Percentiles rank a stretch among this genome's conserved stretches.
phyloP scores from a whole-genome alignment of 2,888 invertebrate species.

The Aleiodes leptofemur region DNA sequence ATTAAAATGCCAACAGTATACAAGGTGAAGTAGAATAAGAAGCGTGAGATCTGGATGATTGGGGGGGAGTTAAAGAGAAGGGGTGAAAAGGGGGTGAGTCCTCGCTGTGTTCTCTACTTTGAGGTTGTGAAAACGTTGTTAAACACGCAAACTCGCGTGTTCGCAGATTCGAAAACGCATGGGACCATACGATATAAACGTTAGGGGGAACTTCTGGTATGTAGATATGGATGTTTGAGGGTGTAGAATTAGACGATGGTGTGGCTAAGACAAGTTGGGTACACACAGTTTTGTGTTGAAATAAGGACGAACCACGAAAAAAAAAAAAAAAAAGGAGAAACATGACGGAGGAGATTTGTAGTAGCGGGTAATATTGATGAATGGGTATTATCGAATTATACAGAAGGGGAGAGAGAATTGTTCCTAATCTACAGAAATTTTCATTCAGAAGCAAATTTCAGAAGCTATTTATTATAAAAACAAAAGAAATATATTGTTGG shows the following conservation, averaged over 20 bases:
- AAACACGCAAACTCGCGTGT: constrained; percentile 74
- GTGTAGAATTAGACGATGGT: constrained; percentile 37
- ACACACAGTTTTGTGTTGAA: constrained; percentile 14
- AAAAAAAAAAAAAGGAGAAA: constrained; percentile 16
- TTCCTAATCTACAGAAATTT: no score
- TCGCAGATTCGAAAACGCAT: constrained; percentile 60
- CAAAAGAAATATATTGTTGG: no score
- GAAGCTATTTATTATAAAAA: no score
- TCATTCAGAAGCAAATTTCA: no score
- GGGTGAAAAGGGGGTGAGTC: constrained; percentile 38
- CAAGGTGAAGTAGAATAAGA: constrained; percentile 55
- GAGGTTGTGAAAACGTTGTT: constrained; percentile 51
- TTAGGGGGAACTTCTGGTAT: background rate
- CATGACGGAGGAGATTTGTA: background rate
- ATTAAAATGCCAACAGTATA: constrained; percentile 62
- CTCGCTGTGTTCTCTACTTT: constrained; percentile 35
- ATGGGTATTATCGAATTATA: no score
- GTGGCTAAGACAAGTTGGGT: constrained; percentile 41
- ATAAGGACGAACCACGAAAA: constrained; percentile 6
- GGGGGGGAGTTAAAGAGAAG: background rate
- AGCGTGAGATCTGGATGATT: constrained; percentile 57
- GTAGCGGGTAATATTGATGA: no score
- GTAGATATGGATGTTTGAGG: constrained; percentile 29
- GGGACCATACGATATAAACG: constrained; percentile 46
- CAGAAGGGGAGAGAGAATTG: no score